Evolutionary conservation across 2,888 invertebrate genomes (phyloP).

Genomic region (Drosophila austrosaltans): DNA sequence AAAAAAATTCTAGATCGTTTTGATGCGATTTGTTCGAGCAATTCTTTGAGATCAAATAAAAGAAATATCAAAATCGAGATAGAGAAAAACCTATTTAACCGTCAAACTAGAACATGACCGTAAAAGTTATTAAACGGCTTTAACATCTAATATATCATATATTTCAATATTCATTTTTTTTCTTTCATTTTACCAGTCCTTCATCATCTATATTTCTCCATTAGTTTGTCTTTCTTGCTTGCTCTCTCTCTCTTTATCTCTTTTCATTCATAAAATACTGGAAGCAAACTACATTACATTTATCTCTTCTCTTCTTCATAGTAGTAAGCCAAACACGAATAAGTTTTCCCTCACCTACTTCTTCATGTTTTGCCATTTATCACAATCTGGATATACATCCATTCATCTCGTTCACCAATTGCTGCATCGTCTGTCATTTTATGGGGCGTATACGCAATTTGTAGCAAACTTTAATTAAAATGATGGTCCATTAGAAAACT

Average conservation of each 20-base stretch:
- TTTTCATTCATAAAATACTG: neutral
- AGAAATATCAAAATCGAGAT: no score
- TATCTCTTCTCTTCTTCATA: neutral
- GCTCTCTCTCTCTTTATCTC: no score
- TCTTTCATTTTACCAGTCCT: no score
- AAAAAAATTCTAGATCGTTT: no score
- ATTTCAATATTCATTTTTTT: no score
- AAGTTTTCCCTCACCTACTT: constrained; percentile 11
- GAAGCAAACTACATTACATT: neutral
- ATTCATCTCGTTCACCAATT: constrained; percentile 1
- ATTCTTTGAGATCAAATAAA: no score
- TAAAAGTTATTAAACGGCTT: no score
- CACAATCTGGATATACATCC: constrained; percentile 12
- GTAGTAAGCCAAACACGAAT: neutral
- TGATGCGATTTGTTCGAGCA: no score
- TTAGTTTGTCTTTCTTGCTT: no score
- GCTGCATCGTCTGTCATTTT: neutral
- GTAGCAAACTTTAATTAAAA: constrained; percentile 44
- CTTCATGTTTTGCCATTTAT: neutral
- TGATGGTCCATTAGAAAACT: constrained; percentile 51
- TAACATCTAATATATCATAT: no score
- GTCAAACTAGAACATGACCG: no score
- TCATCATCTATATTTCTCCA: neutral
- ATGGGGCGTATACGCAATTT: constrained; percentile 48
- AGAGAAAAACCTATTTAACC: no score